Evolutionary conservation across 2,888 invertebrate species (phyloP).

Genomic region (Drosophila buzzatii): DNA sequence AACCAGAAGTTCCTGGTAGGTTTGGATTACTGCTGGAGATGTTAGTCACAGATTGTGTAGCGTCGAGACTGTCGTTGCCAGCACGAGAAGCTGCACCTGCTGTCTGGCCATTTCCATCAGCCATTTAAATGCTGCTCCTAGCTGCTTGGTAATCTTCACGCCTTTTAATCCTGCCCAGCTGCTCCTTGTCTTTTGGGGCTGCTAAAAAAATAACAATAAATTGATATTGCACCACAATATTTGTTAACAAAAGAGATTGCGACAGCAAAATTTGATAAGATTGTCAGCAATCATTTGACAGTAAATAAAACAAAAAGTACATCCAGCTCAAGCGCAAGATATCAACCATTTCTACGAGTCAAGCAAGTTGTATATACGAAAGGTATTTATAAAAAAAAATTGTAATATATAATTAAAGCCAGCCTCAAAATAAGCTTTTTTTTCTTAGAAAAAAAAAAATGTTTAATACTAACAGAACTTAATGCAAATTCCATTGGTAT

Average conservation of each 20-base stretch:
- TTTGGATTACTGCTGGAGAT: conserved; percentile 42
- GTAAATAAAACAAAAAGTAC: neutral
- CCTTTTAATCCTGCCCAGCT: conserved; percentile 36
- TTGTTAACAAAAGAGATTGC: conserved; percentile 21
- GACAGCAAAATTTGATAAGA: conserved; percentile 35
- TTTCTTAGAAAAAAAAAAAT: too few species aligned
- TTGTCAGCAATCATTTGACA: conserved; percentile 12
- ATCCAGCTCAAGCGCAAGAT: neutral
- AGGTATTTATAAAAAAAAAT: too few species aligned
- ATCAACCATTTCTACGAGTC: neutral
- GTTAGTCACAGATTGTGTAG: conserved; percentile 49
- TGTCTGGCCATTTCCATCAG: conserved; percentile 82
- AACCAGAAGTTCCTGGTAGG: conserved; percentile 36
- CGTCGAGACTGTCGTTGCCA: conserved; percentile 53
- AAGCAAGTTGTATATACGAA: neutral
- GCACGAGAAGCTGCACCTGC: conserved; percentile 80
- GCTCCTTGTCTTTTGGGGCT: conserved; percentile 24
- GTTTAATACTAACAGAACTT: too few species aligned
- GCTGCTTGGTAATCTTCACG: conserved; percentile 39
- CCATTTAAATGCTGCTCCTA: conserved; percentile 73
- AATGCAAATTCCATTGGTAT: too few species aligned
- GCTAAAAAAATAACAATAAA: neutral
- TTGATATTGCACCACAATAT: conserved; percentile 9
- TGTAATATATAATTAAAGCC: too few species aligned
- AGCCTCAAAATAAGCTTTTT: too few species aligned